Conservation (phyloP, 2,113 vertebrate species). For the Rousettus leschenaultii region DNA sequence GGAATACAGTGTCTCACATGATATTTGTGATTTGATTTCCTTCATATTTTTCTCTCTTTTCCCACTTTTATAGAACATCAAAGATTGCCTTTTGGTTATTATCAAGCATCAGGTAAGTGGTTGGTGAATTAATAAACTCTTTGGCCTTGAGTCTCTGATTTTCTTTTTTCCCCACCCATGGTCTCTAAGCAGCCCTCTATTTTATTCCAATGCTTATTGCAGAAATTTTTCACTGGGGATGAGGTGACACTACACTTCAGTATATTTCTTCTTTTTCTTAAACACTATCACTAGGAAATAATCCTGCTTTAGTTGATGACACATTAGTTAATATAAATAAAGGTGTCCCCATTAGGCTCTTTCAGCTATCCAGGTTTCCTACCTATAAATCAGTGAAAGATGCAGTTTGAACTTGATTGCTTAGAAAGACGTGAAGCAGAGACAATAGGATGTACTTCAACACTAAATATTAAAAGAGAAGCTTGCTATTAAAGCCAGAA, state of each 20-base stretch:
- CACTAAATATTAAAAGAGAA: conserved; percentile 66
- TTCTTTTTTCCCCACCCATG: conserved; percentile 5
- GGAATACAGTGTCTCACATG: background rate
- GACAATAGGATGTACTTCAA: conserved; percentile 59
- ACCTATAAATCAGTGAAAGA: conserved; percentile 72
- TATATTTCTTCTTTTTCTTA: conserved; percentile 45
- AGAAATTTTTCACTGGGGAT: conserved; percentile 56
- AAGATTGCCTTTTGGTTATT: conserved; percentile 50
- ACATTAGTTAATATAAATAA: conserved; percentile 62
- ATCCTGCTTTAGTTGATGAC: conserved; percentile 43
- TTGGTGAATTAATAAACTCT: conserved; percentile 39
- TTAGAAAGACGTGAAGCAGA: conserved; percentile 69
- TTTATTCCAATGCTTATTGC: conserved; percentile 23
- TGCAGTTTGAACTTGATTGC: conserved; percentile 71
- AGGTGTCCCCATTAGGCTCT: conserved; percentile 47
- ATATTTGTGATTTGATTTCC: conserved; percentile 28
- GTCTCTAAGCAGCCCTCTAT: background rate
- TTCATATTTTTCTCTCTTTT: background rate
- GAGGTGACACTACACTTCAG: background rate
- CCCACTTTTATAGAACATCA: conserved; percentile 3
- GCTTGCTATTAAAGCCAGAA: conserved; percentile 51
- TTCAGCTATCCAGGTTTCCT: conserved; percentile 64
- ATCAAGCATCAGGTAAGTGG: background rate
- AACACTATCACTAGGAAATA: conserved; percentile 39
- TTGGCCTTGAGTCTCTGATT: background rate